These are phyloP conservation scores for Crocodylus rhombifer DNA, from an alignment of 2,797 vertebrate species.

Conservation along the genomic window DNA sequence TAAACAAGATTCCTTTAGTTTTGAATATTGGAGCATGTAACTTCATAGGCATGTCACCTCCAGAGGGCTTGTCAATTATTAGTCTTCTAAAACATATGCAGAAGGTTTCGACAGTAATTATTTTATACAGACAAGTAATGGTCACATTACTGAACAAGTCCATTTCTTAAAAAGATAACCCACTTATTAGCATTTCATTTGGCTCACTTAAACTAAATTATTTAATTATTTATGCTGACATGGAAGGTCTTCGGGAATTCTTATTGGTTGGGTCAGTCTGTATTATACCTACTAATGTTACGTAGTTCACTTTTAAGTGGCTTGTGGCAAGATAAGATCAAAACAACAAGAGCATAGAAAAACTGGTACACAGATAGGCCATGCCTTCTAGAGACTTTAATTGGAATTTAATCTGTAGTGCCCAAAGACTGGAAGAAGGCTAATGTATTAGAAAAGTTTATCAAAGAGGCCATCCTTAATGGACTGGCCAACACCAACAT, in stretches of 20 bases:
- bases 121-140: background rate
- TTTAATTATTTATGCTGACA: constrained; percentile 17
- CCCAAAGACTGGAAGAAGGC: too few relatives aligned
- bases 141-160: constrained; percentile 28
- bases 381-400: background rate
- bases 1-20: too few relatives aligned
- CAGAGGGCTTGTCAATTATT: background rate
- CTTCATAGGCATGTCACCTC: too few relatives aligned
- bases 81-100: background rate
- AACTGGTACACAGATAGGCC: fast-evolving
- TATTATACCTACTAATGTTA: background rate
- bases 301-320: too few relatives aligned
- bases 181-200: constrained; percentile 57
- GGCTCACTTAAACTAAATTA: constrained; percentile 14
- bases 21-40: too few relatives aligned
- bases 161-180: constrained; percentile 16
- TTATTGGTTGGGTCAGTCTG: constrained; percentile 5
- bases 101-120: background rate
- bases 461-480: too few relatives aligned
- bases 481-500: too few relatives aligned
- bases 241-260: background rate
- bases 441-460: too few relatives aligned
- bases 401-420: fast-evolving
- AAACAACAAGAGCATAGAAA: background rate
- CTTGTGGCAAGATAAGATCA: background rate